Percentiles rank a stretch among this genome's conserved stretches.
Conservation (phyloP, 2,113 vertebrate species). For the Microtus oregoni region DNA sequence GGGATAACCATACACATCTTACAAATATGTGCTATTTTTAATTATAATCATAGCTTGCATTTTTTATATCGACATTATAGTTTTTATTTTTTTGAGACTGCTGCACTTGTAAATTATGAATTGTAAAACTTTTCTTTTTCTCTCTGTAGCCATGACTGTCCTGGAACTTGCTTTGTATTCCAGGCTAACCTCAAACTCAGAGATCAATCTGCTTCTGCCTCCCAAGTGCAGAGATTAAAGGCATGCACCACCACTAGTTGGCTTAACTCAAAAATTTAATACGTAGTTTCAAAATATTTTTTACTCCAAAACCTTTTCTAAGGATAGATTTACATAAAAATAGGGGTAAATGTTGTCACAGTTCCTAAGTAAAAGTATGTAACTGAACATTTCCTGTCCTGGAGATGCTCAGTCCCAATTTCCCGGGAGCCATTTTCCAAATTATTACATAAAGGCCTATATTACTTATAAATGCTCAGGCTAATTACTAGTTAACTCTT, state of each 20-base stretch:
- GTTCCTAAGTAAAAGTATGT: neutral
- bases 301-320: neutral
- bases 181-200: neutral
- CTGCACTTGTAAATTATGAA: neutral
- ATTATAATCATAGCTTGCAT: neutral
- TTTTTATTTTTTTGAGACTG: constrained; percentile 18
- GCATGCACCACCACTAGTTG: neutral
- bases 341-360: neutral
- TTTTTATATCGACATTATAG: neutral
- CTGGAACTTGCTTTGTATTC: neutral
- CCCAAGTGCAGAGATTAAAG: neutral
- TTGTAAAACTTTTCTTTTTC: constrained; percentile 16
- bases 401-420: too few relatives aligned
- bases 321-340: constrained; percentile 35
- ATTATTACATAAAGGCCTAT: too few relatives aligned
- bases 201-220: neutral
- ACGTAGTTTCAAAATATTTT: constrained; percentile 2
- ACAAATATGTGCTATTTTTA: neutral
- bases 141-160: too few relatives aligned
- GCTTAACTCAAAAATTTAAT: constrained; percentile 42
- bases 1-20: neutral
- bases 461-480: too few relatives aligned
- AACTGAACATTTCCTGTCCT: too few relatives aligned
- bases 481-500: too few relatives aligned
- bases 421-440: too few relatives aligned